Evolutionary conservation across 2,888 invertebrate species (phyloP), one percentile per base, ranked within the genome.

Genomic region (Epinotia demarniana): DNA sequence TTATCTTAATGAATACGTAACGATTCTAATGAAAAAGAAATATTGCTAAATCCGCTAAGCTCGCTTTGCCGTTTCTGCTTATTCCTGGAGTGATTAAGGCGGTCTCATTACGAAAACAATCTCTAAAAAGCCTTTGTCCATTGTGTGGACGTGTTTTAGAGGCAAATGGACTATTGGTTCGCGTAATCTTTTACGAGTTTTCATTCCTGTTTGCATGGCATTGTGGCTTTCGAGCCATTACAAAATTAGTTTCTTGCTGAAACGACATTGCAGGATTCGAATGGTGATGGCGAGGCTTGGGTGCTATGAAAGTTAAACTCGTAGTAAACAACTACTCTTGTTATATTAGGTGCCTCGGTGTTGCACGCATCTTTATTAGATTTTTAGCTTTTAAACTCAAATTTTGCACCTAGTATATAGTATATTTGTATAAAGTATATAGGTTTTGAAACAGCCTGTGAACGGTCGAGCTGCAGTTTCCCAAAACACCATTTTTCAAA

Each of bases 131-230:
- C 70, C 62, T 69, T 18, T 16, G 60, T 70, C 70, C 74, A 70
- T 64, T 69, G 74, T 69, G 68, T 49, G 49, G 67, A 73, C 61
- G 60, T 67, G 46, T n/a, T 57, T 12, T 58, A 33, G 55, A 64
- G 70, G 39, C 70, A 75, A 69, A 64, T n/a, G 66, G 23, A 33
- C 33, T 53, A 64, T 60, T 57, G 64, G 70, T 55, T 49, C 58
- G 46, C 70, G 64, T 75, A 75, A 75, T 70, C 75, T 70, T 70
- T 70, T 74, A 74, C 69, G 74, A 64, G 57, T 69, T 63, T 64
- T 66, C 60, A 19, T 60, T 57, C 66, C 19, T 57, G 64, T 70
- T 75, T 75, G 75, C 75, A 70, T 70, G 73, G 67, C 33, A 68
- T 68, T 39, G 73, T 67, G 68, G 58, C 64, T 75, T 75, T 33